phyloP scores from a whole-genome alignment of 2,797 vertebrate genomes.

The Microctenopoma lineatum region DNA sequence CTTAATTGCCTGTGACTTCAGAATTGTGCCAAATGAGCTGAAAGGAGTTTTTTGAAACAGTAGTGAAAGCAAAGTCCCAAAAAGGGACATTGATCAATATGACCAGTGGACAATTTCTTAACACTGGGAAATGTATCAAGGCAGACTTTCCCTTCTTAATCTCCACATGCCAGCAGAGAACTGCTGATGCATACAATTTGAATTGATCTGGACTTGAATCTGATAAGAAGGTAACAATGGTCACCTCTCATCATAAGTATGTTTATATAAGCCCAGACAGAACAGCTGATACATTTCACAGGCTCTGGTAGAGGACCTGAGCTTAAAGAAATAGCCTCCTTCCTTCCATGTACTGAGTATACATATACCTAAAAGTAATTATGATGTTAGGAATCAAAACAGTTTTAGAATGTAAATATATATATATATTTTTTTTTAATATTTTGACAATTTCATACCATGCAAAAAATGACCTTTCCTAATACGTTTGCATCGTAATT shows the following conservation, averaged over 20 bases:
- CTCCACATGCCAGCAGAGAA: not conserved
- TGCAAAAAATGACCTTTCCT: conserved; percentile 16
- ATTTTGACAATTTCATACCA: not conserved
- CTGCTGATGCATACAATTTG: conserved; percentile 4
- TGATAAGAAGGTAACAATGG: no score
- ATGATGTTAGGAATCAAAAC: no score
- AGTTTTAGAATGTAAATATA: no score
- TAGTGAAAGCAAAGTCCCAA: conserved; percentile 24
- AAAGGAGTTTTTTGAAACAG: conserved; percentile 23
- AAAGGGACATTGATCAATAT: conserved; percentile 27
- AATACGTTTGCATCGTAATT: not conserved
- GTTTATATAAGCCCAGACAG: no score
- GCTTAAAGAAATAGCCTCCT: no score
- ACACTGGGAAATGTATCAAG: conserved; percentile 21
- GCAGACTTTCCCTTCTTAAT: conserved; percentile 9
- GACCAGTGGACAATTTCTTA: conserved; percentile 16
- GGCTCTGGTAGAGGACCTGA: no score
- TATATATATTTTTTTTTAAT: not conserved
- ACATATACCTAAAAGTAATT: no score
- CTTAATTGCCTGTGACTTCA: conserved; percentile 59
- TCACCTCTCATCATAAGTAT: no score
- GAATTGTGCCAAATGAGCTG: conserved; percentile 51
- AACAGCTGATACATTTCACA: no score
- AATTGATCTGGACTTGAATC: conserved; percentile 2
- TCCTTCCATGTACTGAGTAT: no score